Conservation (phyloP, 2,797 vertebrate species). For the Enteromius viviparus region DNA sequence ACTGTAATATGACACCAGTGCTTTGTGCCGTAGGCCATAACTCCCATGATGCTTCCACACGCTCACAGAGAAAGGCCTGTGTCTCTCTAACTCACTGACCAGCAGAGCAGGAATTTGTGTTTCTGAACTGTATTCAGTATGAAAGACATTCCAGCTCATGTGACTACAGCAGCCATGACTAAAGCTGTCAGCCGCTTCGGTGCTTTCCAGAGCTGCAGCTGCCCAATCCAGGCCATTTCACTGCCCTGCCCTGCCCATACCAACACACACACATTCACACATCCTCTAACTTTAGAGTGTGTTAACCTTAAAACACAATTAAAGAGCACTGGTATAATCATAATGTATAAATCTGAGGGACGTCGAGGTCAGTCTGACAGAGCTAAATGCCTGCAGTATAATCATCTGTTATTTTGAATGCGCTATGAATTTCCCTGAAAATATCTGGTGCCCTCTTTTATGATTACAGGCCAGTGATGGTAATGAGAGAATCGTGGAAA, state of each 20-base stretch:
- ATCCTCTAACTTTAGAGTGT: conserved; percentile 18
- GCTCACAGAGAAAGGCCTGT: conserved; percentile 26
- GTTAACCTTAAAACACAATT: conserved; percentile 29
- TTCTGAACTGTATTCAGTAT: conserved; percentile 56
- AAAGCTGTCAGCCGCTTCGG: conserved; percentile 51
- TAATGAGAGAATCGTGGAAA: conserved; percentile 18
- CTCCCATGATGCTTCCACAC: conserved; percentile 4
- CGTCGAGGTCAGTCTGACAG: conserved; percentile 6
- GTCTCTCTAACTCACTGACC: conserved; percentile 40
- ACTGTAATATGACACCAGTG: conserved; percentile 47
- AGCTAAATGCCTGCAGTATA: conserved; percentile 21
- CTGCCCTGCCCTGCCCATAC: conserved; percentile 24
- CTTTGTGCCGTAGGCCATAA: conserved; percentile 23
- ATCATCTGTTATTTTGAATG: conserved; percentile 24
- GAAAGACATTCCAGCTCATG: conserved; percentile 52
- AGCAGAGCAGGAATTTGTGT: conserved; percentile 48
- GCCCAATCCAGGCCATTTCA: conserved; percentile 32
- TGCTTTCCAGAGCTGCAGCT: conserved; percentile 53
- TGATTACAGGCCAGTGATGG: conserved; percentile 42
- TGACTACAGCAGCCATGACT: conserved; percentile 55
- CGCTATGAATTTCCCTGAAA: background rate
- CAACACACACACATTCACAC: conserved; percentile 24
- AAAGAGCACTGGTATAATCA: conserved; percentile 32
- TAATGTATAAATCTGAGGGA: conserved; percentile 23
- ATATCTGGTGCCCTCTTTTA: conserved; percentile 32